Base-by-base conservation (phyloP, 1,140 invertebrate genomes). In the Zaprionus davidi region DNA sequence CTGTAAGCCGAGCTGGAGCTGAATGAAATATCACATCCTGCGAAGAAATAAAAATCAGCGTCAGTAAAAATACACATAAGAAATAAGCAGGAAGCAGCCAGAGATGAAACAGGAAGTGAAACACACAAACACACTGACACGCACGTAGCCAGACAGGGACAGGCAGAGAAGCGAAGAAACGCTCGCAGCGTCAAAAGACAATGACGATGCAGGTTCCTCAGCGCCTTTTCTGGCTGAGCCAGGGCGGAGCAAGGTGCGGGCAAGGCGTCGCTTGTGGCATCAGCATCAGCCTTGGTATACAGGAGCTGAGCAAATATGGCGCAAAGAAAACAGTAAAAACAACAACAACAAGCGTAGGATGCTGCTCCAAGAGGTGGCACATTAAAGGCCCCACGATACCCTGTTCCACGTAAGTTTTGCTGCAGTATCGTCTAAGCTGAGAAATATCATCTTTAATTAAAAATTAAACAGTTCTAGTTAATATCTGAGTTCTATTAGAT, bases 11-110 rank as follows among this genome's bases (percentile, higher is more conserved):
- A 77, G 67, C 76, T 51, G 46, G 20, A 51, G 46, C 46, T 87
- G 77, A 88, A 88, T 86, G 83, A 88, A 86, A 86, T 86, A 86
- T 87, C 81, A 88, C 84, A 87, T 87, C 83, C 83, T 88, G 83
- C 68, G 57, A 82, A 81, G 80, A 87, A 88, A 87, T 88, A 87
- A 87, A 87, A 87, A 88, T 87, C 83, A 87, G 77, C 83, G 84
- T 81, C 70, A 77, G 81, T 81, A 83, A 84, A 87, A 88, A 83
- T 70, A 82, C 70, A 83, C 78, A 86, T 87, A 86, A 80, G 80
- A 65, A 73, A 67, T 46, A 69, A 68, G 72, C 68, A 83, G 81
- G 84, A 88, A 84, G 83, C 84, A 78, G 78, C 71, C 70, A 59
- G 60, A 81, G 84, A 82, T 80, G 70, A 69, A 78, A 81, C 84